Percentiles rank a stretch among this genome's conserved stretches.
phyloP scores from a whole-genome alignment of 2,888 invertebrate genomes.

The Ellobium chinense region DNA sequence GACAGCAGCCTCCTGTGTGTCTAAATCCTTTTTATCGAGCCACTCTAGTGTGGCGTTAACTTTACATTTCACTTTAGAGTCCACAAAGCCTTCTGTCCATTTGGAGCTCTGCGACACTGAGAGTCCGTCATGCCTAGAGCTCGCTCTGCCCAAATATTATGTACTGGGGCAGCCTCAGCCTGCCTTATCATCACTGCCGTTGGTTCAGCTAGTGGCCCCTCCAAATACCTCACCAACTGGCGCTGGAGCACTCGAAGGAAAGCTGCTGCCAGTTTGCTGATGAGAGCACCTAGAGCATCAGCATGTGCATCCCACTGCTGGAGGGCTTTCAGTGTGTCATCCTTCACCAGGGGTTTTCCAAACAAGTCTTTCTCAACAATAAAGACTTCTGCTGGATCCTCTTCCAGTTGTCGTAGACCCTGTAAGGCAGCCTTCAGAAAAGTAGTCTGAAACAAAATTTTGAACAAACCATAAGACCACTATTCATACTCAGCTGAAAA shows the following conservation, averaged over 20 bases:
- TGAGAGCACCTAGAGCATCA: background rate
- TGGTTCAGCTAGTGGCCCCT: background rate
- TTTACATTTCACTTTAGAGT: background rate
- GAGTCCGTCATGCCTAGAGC: background rate
- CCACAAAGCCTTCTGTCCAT: background rate
- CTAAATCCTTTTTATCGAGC: background rate
- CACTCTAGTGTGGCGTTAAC: background rate
- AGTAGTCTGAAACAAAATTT: background rate
- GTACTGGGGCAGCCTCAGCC: background rate
- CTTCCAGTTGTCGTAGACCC: background rate
- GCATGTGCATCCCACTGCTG: background rate
- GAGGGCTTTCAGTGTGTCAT: background rate
- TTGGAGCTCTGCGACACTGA: background rate
- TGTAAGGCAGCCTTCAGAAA: slow-evolving; percentile 6
- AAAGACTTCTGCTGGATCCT: background rate
- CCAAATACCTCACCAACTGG: background rate
- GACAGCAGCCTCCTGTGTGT: background rate
- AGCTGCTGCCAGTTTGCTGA: background rate
- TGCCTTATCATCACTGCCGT: background rate
- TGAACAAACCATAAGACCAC: background rate
- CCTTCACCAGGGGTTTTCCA: background rate
- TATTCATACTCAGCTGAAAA: background rate
- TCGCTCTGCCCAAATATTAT: background rate
- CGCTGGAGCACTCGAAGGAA: background rate
- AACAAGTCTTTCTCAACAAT: background rate